Conservation (phyloP, 2,113 vertebrate genomes). For the Elaphurus davidianus region DNA sequence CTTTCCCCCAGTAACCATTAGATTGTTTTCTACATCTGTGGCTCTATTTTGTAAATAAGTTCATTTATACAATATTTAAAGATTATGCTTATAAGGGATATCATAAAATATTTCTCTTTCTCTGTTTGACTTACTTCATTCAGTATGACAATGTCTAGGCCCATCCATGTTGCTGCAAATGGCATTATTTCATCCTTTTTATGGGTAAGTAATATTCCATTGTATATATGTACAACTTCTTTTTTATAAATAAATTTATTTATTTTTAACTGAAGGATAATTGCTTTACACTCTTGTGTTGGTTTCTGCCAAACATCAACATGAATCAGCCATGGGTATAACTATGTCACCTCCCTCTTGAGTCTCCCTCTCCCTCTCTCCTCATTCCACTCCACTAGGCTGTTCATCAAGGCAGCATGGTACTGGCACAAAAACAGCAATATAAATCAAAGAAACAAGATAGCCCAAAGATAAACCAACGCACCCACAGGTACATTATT, state of each 20-base stretch:
- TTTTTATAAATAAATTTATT: not conserved
- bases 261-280: not conserved
- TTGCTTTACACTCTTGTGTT: not conserved
- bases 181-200: not conserved
- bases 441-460: not conserved
- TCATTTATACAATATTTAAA: not conserved
- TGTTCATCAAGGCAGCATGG: not conserved
- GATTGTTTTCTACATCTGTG: not conserved
- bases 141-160: not conserved
- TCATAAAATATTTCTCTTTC: not conserved
- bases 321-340: not conserved
- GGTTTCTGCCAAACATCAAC: not conserved
- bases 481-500: not conserved
- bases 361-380: not conserved
- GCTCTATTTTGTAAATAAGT: not conserved
- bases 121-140: not conserved
- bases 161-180: not conserved
- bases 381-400: not conserved
- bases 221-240: not conserved
- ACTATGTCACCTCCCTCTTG: not conserved
- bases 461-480: not conserved
- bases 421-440: not conserved
- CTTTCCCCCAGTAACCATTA: not conserved
- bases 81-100: not conserved
- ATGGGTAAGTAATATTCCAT: not conserved